Percentiles rank a stretch among this genome's conserved stretches.
phyloP scores from a whole-genome alignment of 2,888 invertebrate genomes.

The Parnassius apollo region DNA sequence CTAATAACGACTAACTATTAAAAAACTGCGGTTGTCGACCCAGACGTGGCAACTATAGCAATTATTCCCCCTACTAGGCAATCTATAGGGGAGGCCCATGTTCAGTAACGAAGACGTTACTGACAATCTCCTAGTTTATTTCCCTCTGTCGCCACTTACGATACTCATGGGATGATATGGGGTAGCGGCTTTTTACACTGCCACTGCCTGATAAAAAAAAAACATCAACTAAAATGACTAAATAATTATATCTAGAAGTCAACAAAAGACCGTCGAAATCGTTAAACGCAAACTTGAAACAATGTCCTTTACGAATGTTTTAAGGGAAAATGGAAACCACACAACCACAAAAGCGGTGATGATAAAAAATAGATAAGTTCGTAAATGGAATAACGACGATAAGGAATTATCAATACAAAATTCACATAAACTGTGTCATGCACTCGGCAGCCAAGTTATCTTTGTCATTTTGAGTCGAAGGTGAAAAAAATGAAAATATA shows the following conservation, averaged over 20 bases:
- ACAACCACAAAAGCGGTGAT: conserved; percentile 17
- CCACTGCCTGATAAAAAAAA: not conserved
- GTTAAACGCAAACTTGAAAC: conserved; percentile 4
- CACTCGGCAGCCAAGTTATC: conserved; percentile 39
- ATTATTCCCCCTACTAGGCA: too few relatives aligned
- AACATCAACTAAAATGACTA: not conserved
- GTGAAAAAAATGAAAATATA: conserved; percentile 35
- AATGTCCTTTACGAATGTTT: not conserved
- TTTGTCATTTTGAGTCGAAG: conserved; percentile 42
- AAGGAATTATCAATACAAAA: conserved; percentile 45
- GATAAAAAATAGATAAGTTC: conserved; percentile 26
- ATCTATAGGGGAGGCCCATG: too few relatives aligned
- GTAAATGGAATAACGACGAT: conserved; percentile 18
- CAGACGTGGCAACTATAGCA: too few relatives aligned
- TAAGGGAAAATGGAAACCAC: conserved; percentile 22
- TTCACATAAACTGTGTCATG: conserved; percentile 61
- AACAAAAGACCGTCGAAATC: conserved; percentile 5
- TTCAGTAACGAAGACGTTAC: too few relatives aligned
- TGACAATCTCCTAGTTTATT: too few relatives aligned
- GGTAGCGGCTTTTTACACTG: too few relatives aligned
- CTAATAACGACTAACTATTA: too few relatives aligned
- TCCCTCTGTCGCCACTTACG: too few relatives aligned
- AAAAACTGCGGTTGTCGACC: too few relatives aligned
- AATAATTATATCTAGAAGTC: not conserved
- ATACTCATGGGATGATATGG: too few relatives aligned